Evolutionary conservation across 2,888 invertebrate genomes (phyloP), one percentile per base, ranked within the genome.

Genomic region (Eupithecia subfuscata): DNA sequence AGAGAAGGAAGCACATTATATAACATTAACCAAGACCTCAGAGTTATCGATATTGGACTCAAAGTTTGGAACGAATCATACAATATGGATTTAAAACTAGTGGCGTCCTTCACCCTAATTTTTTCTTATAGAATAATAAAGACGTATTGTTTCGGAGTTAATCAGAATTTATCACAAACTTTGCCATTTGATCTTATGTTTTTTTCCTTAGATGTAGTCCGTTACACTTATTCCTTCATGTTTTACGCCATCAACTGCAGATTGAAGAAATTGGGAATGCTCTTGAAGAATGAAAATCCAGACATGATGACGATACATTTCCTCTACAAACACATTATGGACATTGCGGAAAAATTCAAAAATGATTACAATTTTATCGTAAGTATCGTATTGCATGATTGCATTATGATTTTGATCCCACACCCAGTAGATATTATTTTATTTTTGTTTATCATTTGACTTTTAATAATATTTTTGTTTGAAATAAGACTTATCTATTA

Each of bases 271-370:
- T n/a, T 65, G 2, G 12, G 9, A 16, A 65, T 22, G 14, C 18
- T 65, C 11, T 37, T 65, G 65, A n/a, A n/a, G 9, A 7, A 37
- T 11, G n/a, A 18, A 1, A 65, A 37, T 11, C 37, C 65, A 37
- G 65, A 65, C 34, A n/a, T 65, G 9, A 40, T n/a, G 11, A 40
- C 65, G 11, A n/a, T 65, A 2, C 65, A 65, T n/a, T 65, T 65
- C 6, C 37, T 65, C 0, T 65, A 65, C 40, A 65, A 65, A 40
- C 40, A 40, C 9, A 65, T 65, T 7, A 40, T 37, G 11, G 65
- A 65, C 34, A 65, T 65, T 65, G 65, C 65, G 8, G 65, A 65
- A n/a, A 37, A 65, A 2, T 65, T 18, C 4, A 65, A 65, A n/a
- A 40, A 37, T 37, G 40, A 65, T 40, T 34, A 65, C 37, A 11